A percentile compares a stretch with the other conserved stretches of the same genome.
Conservation (phyloP, 2,888 invertebrate genomes). For the Chloromyia formosa region DNA sequence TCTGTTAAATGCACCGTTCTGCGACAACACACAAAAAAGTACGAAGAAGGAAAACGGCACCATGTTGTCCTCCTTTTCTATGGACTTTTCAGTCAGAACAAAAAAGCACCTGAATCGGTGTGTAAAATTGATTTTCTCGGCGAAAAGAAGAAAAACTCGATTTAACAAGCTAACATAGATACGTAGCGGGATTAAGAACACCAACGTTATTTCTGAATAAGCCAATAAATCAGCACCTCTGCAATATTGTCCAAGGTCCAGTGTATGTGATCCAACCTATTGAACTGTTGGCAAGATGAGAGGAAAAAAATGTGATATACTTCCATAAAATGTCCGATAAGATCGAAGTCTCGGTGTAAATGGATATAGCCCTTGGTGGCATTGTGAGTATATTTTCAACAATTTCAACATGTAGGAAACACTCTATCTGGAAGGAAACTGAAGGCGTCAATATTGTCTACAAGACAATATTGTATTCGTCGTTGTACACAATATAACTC, state of each 20-base stretch:
- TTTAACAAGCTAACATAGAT: conserved; percentile 8
- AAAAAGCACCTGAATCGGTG: too few relatives aligned
- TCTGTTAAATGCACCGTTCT: too few relatives aligned
- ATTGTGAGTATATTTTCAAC: background rate
- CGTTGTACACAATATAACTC: conserved; percentile 9
- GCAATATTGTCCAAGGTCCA: conserved; percentile 39
- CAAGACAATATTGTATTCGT: conserved; percentile 31
- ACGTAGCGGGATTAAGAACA: conserved; percentile 36
- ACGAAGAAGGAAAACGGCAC: too few relatives aligned
- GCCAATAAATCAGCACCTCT: conserved; percentile 42
- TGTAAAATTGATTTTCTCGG: conserved; percentile 1
- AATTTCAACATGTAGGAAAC: conserved; percentile 2
- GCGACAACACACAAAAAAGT: too few relatives aligned
- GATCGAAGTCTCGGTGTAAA: conserved; percentile 33
- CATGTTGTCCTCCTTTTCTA: too few relatives aligned
- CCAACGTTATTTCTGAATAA: conserved; percentile 38
- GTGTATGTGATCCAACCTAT: conserved; percentile 13
- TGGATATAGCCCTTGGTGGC: conserved; percentile 30
- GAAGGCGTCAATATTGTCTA: conserved; percentile 36
- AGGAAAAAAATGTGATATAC: conserved; percentile 38
- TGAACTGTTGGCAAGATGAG: conserved; percentile 10
- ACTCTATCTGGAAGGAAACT: conserved; percentile 1
- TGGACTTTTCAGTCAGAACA: too few relatives aligned
- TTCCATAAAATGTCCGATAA: conserved; percentile 38
- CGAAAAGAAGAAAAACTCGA: conserved; percentile 6